Percentiles rank a stretch among this genome's conserved stretches.
Evolutionary conservation across 2,888 invertebrate species (phyloP).

Genomic region (Exocentrus adspersus): DNA sequence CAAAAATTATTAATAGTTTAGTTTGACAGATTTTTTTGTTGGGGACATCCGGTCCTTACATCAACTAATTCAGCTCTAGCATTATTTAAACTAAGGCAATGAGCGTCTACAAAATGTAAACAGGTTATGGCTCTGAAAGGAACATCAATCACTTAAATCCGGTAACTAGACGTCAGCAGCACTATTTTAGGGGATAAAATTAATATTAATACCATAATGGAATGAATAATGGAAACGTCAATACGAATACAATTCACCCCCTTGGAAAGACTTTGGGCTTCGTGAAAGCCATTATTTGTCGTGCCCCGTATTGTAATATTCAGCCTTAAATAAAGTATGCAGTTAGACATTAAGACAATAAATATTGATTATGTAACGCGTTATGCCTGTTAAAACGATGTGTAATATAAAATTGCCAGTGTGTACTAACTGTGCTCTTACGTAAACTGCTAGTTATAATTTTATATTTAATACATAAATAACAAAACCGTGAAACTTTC

Average conservation of each 20-base stretch:
- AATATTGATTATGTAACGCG: constrained; percentile 28
- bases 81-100: constrained; percentile 11
- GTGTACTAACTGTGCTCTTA: constrained; percentile 35
- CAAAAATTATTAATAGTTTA: no score
- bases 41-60: background rate
- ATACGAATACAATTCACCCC: constrained; percentile 41
- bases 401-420: constrained; percentile 20
- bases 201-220: constrained; percentile 43
- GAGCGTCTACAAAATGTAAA: constrained; percentile 22
- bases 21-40: no score
- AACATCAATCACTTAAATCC: constrained; percentile 37
- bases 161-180: constrained; percentile 36
- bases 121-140: constrained; percentile 18
- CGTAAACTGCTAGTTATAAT: constrained; percentile 42
- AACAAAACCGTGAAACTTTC: constrained; percentile 44
- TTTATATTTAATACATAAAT: constrained; percentile 43
- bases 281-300: constrained; percentile 25
- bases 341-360: constrained; percentile 28
- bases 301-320: constrained; percentile 11
- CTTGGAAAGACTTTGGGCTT: constrained; percentile 15
- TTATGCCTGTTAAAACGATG: constrained; percentile 12
- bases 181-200: constrained; percentile 37
- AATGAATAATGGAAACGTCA: constrained; percentile 48
- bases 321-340: constrained; percentile 10
- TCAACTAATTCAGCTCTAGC: background rate